Evolutionary conservation across 2,113 vertebrate species (phyloP).

Genomic region (Mirza zaza): DNA sequence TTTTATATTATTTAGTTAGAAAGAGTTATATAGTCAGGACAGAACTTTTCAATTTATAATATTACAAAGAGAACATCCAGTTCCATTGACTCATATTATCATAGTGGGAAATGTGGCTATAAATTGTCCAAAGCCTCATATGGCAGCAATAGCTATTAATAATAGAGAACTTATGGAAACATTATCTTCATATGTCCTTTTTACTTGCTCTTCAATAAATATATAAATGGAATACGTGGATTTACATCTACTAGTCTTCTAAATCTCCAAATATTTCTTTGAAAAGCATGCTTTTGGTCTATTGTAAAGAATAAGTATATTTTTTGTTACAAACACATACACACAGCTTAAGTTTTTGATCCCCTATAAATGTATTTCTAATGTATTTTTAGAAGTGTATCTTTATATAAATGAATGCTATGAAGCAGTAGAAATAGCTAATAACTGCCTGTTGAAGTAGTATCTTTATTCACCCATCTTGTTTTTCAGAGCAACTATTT

Average conservation of each 20-base stretch:
- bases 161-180: background rate
- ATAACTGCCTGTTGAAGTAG: background rate
- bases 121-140: background rate
- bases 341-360: background rate
- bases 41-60: background rate
- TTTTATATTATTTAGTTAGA: constrained; percentile 40
- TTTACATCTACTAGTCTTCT: background rate
- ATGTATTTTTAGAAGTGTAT: constrained; percentile 8
- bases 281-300: background rate
- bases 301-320: background rate
- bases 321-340: background rate
- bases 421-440: background rate
- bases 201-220: background rate
- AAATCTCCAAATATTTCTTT: background rate
- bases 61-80: background rate
- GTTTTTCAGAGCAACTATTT: background rate
- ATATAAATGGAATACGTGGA: background rate
- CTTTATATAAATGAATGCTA: background rate
- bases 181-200: background rate
- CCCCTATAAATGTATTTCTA: background rate
- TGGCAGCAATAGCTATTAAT: background rate
- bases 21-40: background rate
- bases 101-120: background rate
- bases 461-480: background rate
- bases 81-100: background rate